phyloP scores from a whole-genome alignment of 2,113 vertebrate species.

The Agelaius tricolor region DNA sequence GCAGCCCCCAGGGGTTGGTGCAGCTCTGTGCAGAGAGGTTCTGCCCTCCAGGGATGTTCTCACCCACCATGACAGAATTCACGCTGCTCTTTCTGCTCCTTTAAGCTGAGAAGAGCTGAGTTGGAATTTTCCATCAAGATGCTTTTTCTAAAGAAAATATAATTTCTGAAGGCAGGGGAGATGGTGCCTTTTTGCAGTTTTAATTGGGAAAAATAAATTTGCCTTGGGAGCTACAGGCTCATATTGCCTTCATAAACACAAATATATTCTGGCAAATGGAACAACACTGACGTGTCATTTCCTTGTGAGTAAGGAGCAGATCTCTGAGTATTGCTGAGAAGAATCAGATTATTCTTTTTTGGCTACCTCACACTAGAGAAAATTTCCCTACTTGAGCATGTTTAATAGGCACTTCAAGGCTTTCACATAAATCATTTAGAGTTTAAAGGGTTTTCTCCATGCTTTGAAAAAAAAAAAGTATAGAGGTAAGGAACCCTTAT shows the following conservation, averaged over 20 bases:
- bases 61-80: neutral
- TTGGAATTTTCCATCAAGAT: neutral
- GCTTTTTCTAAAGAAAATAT: neutral
- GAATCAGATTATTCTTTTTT: neutral
- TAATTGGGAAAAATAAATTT: neutral
- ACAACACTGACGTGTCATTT: neutral
- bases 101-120: neutral
- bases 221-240: neutral
- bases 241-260: neutral
- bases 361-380: neutral
- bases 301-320: neutral
- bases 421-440: neutral
- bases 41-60: neutral
- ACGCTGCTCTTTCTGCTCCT: neutral
- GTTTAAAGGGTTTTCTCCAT: neutral
- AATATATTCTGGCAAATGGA: neutral
- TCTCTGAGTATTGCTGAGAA: neutral
- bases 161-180: neutral
- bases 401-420: neutral
- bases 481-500: neutral
- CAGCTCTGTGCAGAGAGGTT: neutral
- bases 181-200: neutral
- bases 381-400: neutral
- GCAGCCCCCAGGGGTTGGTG: rapidly evolving
- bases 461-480: neutral